These are phyloP conservation scores for Arremon brunneinucha DNA, from an alignment of 2,797 vertebrate genomes.

Conservation along the genomic window DNA sequence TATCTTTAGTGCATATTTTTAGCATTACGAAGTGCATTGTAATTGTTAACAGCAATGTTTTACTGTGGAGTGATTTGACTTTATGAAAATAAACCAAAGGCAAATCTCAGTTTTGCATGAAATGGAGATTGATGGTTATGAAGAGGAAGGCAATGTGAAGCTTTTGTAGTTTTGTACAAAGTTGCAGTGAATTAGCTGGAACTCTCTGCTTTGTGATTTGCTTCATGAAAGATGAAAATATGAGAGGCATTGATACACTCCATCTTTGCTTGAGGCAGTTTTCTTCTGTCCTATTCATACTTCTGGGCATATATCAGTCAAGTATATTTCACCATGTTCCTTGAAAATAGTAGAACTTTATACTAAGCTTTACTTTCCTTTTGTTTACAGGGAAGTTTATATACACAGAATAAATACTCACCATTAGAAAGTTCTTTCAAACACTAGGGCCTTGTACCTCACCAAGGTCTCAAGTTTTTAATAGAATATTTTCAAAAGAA, in stretches of 20 bases:
- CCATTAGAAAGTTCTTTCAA: not conserved
- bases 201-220: conserved; percentile 5
- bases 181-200: not conserved
- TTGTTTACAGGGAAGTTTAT: not conserved
- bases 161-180: conserved; percentile 5
- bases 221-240: conserved; percentile 23
- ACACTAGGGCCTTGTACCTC: not conserved
- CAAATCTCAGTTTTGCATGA: conserved; percentile 30
- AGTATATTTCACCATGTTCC: not conserved
- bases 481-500: not conserved
- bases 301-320: not conserved
- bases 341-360: not conserved
- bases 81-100: conserved; percentile 70
- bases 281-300: not conserved
- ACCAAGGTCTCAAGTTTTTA: not conserved
- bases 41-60: conserved; percentile 66
- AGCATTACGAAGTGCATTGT: not conserved
- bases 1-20: conserved; percentile 42
- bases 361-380: not conserved
- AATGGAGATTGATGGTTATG: conserved; percentile 63
- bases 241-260: not conserved
- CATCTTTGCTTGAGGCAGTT: not conserved
- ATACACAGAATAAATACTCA: not conserved
- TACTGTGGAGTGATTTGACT: conserved; percentile 59
- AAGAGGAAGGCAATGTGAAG: conserved; percentile 34